Evolutionary conservation across 2,113 vertebrate species (phyloP), one percentile per base, ranked within the genome.

Genomic region (Eleginops maclovinus): DNA sequence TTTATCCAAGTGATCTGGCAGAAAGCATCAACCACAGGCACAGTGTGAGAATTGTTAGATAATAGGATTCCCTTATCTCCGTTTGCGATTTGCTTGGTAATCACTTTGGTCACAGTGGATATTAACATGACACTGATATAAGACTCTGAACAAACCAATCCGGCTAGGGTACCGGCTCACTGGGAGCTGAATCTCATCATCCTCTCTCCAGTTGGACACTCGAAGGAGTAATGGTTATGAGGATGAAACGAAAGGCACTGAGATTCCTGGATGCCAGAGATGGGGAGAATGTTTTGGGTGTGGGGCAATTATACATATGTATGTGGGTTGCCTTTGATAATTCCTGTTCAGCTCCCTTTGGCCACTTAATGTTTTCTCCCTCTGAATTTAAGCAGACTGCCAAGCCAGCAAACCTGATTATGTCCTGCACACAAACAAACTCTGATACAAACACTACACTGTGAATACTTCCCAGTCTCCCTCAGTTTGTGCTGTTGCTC

Each of bases 31-130:
- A 31, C 53, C 51, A 14, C 16, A 0, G 31, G 21, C n/a, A 28
- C 12, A 28, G n/a, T 64, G 65, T 58, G 64, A 22, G n/a, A 75
- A 54, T 21, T 66, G 24, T 55, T 62, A 15, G 28, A 47, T 67
- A 67, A 76, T 24, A 59, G 41, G 31, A 82, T 79, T 76, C 12
- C 43, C 49, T 65, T 71, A n/a, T 7, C 7, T 72, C 65, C 22
- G 4, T 7, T 13, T 71, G 36, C 8, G 47, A 68, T 75, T 72
- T 65, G 54, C 47, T 59, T 60, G 15, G n/a, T 79, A 72, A 84
- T 77, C 60, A 19, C 40, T 73, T 90, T 61, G 40, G 84, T 81
- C 65, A 75, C 65, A 77, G 73, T 51, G 62, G 62, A 69, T 84
- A 55, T 74, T 53, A 59, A 43, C 59, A 55, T 44, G 51, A 54